A percentile compares a stretch with the other conserved stretches of the same genome.
Conservation (phyloP, 1,140 invertebrate genomes). For the Bombyx mandarina region DNA sequence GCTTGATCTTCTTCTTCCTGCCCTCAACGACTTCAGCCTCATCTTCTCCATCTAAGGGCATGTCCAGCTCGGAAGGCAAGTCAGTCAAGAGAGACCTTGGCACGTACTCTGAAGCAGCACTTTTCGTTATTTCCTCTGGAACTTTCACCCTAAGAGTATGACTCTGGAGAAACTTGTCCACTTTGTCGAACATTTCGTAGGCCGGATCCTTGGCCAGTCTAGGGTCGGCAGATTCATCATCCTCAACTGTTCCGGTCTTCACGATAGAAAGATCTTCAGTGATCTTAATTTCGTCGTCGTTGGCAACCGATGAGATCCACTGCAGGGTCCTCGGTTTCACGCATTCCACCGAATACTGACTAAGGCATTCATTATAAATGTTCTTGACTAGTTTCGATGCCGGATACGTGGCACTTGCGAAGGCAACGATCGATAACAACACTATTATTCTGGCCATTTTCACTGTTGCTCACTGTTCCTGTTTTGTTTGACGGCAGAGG, state of each 20-base stretch:
- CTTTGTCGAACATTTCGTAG: conserved; percentile 72
- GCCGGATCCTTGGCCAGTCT: conserved; percentile 54
- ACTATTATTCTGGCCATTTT: conserved; percentile 60
- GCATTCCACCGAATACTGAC: conserved; percentile 76
- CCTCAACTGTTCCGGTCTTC: conserved; percentile 68
- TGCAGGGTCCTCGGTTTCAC: conserved; percentile 82
- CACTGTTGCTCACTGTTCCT: conserved; percentile 39
- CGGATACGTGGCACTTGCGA: conserved; percentile 53
- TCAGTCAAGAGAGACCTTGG: conserved; percentile 78
- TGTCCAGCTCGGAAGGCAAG: conserved; percentile 76
- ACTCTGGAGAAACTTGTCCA: conserved; percentile 76
- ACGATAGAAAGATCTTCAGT: conserved; percentile 81
- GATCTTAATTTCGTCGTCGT: conserved; percentile 78
- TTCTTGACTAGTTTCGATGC: conserved; percentile 74
- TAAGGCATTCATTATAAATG: conserved; percentile 76
- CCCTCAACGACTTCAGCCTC: conserved; percentile 73
- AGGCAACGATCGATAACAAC: conserved; percentile 42
- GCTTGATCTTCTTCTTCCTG: conserved; percentile 66
- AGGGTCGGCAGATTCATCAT: conserved; percentile 46
- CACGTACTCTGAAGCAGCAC: conserved; percentile 72
- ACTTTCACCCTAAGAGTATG: conserved; percentile 76
- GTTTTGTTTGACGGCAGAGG: conserved; percentile 42
- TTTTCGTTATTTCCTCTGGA: conserved; percentile 72
- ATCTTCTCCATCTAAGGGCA: conserved; percentile 77
- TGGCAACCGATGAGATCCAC: conserved; percentile 77